phyloP scores from a whole-genome alignment of 92 coral and sea anemone genomes.

The Phymanthus crucifer region DNA sequence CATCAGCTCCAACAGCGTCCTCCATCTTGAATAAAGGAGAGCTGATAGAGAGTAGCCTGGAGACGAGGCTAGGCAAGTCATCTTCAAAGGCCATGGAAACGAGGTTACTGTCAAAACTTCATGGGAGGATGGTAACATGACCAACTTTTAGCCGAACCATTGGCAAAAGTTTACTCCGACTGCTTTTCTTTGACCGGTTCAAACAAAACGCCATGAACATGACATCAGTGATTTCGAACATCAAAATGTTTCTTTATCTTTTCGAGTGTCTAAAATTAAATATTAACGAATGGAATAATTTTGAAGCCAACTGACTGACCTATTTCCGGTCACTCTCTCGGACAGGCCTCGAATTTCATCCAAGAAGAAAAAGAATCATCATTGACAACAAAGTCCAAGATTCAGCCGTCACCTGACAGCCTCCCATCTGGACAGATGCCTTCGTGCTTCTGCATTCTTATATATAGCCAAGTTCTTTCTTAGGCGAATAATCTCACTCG shows the following conservation, averaged over 20 bases:
- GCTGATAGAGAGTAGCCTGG: too few species aligned
- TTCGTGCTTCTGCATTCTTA: background rate
- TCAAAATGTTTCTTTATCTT: conserved; percentile 7
- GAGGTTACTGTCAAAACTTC: too few species aligned
- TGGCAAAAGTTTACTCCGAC: too few species aligned
- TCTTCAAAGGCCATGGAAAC: too few species aligned
- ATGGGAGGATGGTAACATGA: too few species aligned
- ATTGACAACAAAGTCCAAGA: background rate
- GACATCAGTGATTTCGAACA: background rate
- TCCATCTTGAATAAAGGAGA: too few species aligned
- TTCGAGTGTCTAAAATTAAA: background rate
- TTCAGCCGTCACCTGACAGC: background rate
- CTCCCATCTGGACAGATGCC: background rate
- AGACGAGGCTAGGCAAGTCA: too few species aligned
- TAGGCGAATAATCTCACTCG: background rate
- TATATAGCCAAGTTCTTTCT: background rate
- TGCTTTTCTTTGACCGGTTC: background rate
- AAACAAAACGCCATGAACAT: background rate
- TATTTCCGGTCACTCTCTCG: conserved; percentile 22
- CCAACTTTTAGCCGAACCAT: too few species aligned
- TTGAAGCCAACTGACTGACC: background rate
- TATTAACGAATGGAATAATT: conserved; percentile 6
- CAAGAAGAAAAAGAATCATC: background rate
- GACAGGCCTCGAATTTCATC: conserved; percentile 27
- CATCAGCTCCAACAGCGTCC: too few species aligned